phyloP scores from a whole-genome alignment of 2,113 vertebrate species.

The Pachypanchax playfairii region DNA sequence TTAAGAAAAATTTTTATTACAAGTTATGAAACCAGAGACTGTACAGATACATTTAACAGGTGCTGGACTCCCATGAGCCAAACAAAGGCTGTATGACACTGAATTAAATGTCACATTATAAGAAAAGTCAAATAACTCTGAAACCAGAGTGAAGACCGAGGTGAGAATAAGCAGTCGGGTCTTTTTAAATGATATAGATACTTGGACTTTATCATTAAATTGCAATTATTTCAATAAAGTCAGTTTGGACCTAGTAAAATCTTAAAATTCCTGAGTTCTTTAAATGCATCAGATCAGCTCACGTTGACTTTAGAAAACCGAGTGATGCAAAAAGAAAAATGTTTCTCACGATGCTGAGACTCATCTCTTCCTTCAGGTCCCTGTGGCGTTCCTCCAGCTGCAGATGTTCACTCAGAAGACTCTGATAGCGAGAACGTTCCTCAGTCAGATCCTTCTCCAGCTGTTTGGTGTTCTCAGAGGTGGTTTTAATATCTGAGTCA shows the following conservation, averaged over 20 bases:
- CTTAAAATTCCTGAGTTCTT: too few relatives aligned
- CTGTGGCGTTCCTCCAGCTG: conserved; percentile 89
- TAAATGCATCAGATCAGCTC: not conserved
- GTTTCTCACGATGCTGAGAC: conserved; percentile 79
- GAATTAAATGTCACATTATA: not conserved
- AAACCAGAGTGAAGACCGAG: not conserved
- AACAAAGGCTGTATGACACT: too few relatives aligned
- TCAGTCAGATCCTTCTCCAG: conserved; percentile 88
- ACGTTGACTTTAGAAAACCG: not conserved
- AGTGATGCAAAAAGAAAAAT: not conserved
- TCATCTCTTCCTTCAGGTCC: conserved; percentile 89
- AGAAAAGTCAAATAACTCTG: too few relatives aligned
- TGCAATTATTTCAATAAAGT: too few relatives aligned
- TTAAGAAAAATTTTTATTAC: not conserved
- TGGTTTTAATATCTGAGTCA: conserved; percentile 81
- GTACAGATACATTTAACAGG: too few relatives aligned
- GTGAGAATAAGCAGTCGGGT: too few relatives aligned
- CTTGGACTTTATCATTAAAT: too few relatives aligned
- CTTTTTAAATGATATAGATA: too few relatives aligned
- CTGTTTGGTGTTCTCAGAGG: conserved; percentile 83
- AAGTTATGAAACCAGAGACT: not conserved
- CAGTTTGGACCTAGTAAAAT: too few relatives aligned
- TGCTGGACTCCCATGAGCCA: too few relatives aligned
- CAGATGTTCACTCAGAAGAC: conserved; percentile 91
- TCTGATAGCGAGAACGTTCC: conserved; percentile 90